Base-by-base conservation (phyloP, 2,888 invertebrate genomes). In the Branchellion lobata region DNA sequence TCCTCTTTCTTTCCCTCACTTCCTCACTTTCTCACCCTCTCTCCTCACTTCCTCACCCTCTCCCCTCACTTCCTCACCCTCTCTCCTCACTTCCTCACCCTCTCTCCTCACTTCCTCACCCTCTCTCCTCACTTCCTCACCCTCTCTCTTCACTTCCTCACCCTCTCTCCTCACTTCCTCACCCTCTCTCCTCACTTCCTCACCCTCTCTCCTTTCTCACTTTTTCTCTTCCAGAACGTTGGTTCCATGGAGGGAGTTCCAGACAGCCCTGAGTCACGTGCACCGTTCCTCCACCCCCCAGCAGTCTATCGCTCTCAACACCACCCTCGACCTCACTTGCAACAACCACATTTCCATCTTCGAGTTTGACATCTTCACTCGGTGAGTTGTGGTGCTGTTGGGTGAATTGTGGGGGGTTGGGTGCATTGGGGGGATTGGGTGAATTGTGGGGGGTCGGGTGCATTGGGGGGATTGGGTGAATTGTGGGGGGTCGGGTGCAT, bases 341-440 rank as follows among this genome's bases (percentile, higher is more conserved):
- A 98, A 99, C 89, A 98, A 99, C 89, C 96, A 95, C 90, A 97
- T 99, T 89, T 98, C 98, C 83, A 97, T 96, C 90, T 99, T 99
- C 88, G 99, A 99, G 90, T 99, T 99, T 88, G 99, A 99, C 88
- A 98, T 99, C 69, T 99, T 99, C 87, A 98, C 99, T 84, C 94
- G 98, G 96, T 95, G 11, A 18, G 34, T 73, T 2, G n/a, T 76
- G 18, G 1, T 3, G 1, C 47, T 14, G n/a, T 47, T 47, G 8
- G 47, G n/a, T n/a, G n/a, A n/a, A n/a, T n/a, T n/a, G n/a, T n/a
- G n/a, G n/a, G n/a, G n/a, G n/a, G n/a, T 3, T 57, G 24, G 21
- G n/a, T 57, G 61, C 21, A 5, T 57, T 57, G 5, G 61, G 5
- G 24, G 24, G 24, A n/a, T 5, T 3, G 21, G 24, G 24, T 18